Percentiles rank a stretch among this genome's conserved stretches.
These are phyloP conservation scores for Callipepla squamata DNA, from an alignment of 2,113 vertebrate genomes.

Conservation along the genomic window DNA sequence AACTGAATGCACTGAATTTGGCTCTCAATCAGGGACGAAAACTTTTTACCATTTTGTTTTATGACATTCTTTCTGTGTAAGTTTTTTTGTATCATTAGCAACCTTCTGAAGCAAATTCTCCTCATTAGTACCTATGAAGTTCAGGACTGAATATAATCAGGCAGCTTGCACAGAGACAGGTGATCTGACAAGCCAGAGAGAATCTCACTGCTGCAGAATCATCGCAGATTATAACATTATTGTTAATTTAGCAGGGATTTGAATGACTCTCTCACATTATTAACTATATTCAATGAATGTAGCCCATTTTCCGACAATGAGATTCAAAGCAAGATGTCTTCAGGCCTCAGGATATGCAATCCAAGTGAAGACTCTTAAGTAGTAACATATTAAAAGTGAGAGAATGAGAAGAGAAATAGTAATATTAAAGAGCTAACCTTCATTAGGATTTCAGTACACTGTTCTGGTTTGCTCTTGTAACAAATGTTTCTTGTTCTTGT, in stretches of 20 bases:
- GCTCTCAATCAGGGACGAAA: neutral
- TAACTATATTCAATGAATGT: neutral
- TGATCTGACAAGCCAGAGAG: neutral
- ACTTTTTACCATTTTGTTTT: neutral
- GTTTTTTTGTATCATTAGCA: neutral
- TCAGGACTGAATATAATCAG: neutral
- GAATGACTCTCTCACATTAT: neutral
- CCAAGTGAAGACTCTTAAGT: neutral
- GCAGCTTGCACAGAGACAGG: neutral
- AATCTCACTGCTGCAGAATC: neutral
- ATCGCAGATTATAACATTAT: neutral
- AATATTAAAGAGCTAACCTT: neutral
- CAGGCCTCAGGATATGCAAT: neutral
- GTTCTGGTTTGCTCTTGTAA: neutral
- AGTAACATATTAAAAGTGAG: neutral
- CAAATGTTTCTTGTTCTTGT: neutral
- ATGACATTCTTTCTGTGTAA: neutral
- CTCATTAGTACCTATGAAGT: neutral
- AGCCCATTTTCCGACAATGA: neutral
- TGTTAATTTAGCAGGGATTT: neutral
- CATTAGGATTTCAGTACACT: neutral
- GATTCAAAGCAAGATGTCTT: neutral
- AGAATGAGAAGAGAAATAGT: neutral
- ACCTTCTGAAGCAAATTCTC: neutral
- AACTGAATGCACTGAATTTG: neutral